phyloP scores from a whole-genome alignment of 2,113 vertebrate genomes.

The Corythaixoides concolor region DNA sequence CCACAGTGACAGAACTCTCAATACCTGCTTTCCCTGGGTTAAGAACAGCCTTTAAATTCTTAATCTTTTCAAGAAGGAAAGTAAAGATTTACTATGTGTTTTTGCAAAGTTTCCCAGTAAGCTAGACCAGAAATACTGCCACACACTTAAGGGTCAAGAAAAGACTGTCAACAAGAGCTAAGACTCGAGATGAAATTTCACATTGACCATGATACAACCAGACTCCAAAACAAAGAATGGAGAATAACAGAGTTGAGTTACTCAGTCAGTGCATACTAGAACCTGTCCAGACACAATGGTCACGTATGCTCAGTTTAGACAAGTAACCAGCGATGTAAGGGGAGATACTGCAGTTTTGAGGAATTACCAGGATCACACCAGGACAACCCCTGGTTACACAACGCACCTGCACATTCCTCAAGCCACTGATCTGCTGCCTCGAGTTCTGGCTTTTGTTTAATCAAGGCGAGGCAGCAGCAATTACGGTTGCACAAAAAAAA shows the following conservation, averaged over 20 bases:
- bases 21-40: not conserved
- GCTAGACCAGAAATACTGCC: not conserved
- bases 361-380: accelerated
- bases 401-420: accelerated
- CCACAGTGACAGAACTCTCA: not conserved
- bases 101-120: not conserved
- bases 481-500: not conserved
- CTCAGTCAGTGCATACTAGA: not conserved
- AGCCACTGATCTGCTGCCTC: not conserved
- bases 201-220: not conserved
- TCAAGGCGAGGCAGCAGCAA: not conserved
- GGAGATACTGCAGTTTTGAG: not conserved
- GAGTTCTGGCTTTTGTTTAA: not conserved
- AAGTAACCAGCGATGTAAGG: not conserved
- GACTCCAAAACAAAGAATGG: not conserved
- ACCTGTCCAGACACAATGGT: not conserved
- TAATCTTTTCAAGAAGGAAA: not conserved
- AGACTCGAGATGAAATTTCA: not conserved
- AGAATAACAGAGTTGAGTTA: not conserved
- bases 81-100: not conserved
- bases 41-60: not conserved
- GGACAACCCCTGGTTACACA: not conserved
- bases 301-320: not conserved
- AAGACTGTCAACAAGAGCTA: not conserved
- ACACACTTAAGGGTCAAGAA: not conserved